Base-by-base conservation (phyloP, 2,797 vertebrate species). In the Propithecus deckenii region DNA sequence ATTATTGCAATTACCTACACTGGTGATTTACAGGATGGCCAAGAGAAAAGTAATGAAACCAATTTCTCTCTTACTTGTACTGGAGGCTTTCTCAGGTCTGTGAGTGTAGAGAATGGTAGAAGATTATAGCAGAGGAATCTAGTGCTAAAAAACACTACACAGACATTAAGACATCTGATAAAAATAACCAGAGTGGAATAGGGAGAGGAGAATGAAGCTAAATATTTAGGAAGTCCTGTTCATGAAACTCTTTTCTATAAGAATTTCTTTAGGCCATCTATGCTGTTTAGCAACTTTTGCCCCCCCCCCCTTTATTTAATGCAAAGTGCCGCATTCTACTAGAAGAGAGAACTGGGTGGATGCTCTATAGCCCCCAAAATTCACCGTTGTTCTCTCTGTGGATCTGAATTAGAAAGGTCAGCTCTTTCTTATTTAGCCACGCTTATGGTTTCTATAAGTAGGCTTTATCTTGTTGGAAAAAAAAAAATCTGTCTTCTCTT, bases 1-100 rank as follows among this genome's bases (percentile, higher is more conserved):
- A 88, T 95, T 75, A 98, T 80, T 93, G 95, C 83, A 96, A 95
- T 98, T 97, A 95, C 79, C 38, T 55, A 90, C 25, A 14, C 63
- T 80, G 55, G 83, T 96, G 93, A 96, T 97, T 95, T 95, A 75
- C 61, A 86, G 46, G 71, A 78, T 83, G 69, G 50, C 22, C 0
- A 0, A 93, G 86, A 76, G 91, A 86, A 89, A 96, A 84, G 65
- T 94, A 97, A 98, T 96, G 93, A 96, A 95, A 78, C 74, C 86
- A 86, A 91, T 96, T 97, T 95, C 69, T 96, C 72, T 94, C 38
- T 75, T 4, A 23, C 74, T 95, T 93, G 50, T 6, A 74, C n/a
- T 59, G 32, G 74, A 91, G 81, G 59, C 23, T 59, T 94, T 67
- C 65, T 91, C 10, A 6, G 59, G 48, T 46, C 72, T 95, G 72